These are phyloP conservation scores for Sinopyrophorus schimmeli DNA, from an alignment of 2,888 invertebrate species.

Conservation along the genomic window DNA sequence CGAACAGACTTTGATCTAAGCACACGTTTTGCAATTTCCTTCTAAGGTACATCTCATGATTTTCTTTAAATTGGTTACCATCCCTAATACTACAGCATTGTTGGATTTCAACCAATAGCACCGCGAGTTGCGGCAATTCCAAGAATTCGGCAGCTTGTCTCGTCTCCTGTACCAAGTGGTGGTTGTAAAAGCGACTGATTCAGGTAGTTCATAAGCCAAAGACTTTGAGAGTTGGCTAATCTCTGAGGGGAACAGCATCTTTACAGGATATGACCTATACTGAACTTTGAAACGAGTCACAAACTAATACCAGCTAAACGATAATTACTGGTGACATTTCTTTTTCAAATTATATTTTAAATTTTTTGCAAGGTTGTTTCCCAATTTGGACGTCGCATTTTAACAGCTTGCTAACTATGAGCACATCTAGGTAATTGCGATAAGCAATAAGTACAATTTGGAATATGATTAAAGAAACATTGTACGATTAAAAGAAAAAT, in stretches of 20 bases:
- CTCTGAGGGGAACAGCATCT: neutral
- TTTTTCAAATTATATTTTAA: too few species aligned
- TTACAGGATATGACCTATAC: constrained; percentile 1
- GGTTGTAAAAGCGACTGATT: constrained; percentile 14
- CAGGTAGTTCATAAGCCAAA: constrained; percentile 14
- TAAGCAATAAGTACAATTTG: too few species aligned
- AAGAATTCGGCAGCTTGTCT: constrained; percentile 87
- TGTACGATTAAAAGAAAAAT: constrained; percentile 20
- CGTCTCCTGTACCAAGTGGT: constrained; percentile 67
- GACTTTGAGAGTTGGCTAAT: constrained; percentile 7
- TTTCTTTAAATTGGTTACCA: constrained; percentile 53
- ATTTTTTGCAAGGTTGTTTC: too few species aligned
- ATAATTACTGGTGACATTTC: too few species aligned
- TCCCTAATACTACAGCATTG: constrained; percentile 63
- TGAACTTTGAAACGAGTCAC: neutral
- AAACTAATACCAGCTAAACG: too few species aligned
- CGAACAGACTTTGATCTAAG: constrained; percentile 78
- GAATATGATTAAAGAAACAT: too few species aligned
- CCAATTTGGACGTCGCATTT: too few species aligned
- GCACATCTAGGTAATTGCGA: too few species aligned
- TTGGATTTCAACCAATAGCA: constrained; percentile 78
- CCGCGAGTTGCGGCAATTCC: constrained; percentile 80
- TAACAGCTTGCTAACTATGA: too few species aligned
- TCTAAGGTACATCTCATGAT: constrained; percentile 73
- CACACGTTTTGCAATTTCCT: constrained; percentile 77